phyloP scores from a whole-genome alignment of 1,140 invertebrate species.

The Ceratina japonica region DNA sequence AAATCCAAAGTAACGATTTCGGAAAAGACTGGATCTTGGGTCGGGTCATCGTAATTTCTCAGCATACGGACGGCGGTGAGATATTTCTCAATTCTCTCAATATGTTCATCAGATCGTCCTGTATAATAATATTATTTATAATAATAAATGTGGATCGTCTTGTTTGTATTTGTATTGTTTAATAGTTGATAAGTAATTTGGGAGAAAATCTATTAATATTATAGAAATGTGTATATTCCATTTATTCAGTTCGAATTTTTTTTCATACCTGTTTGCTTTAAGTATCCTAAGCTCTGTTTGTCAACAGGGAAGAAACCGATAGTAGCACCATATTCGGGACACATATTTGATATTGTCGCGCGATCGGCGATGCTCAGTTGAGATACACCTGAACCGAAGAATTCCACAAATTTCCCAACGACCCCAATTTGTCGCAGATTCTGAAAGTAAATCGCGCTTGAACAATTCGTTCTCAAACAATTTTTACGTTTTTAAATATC shows the following conservation, averaged over 20 bases:
- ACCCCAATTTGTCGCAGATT: slow-evolving; percentile 96
- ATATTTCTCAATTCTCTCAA: slow-evolving; percentile 92
- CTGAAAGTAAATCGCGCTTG: slow-evolving; percentile 77
- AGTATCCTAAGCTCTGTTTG: slow-evolving; percentile 89
- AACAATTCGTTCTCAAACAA: too few relatives aligned
- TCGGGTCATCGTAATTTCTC: slow-evolving; percentile 88
- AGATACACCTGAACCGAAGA: slow-evolving; percentile 95
- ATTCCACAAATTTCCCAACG: slow-evolving; percentile 99
- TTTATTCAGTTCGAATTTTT: slow-evolving; percentile 27
- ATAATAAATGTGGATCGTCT: neutral
- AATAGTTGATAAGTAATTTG: too few relatives aligned
- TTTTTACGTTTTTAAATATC: too few relatives aligned
- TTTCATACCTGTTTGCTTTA: slow-evolving; percentile 92
- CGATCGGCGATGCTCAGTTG: slow-evolving; percentile 96
- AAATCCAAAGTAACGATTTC: slow-evolving; percentile 94
- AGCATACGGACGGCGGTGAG: slow-evolving; percentile 90
- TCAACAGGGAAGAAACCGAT: slow-evolving; percentile 98
- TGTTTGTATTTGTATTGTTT: too few relatives aligned
- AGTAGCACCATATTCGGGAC: slow-evolving; percentile 98
- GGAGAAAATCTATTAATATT: too few relatives aligned
- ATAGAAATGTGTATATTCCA: neutral
- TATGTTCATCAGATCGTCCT: slow-evolving; percentile 91
- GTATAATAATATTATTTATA: slow-evolving; percentile 55
- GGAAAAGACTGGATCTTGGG: slow-evolving; percentile 93
- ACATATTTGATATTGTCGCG: slow-evolving; percentile 98